These are phyloP conservation scores for Dione juno DNA, from an alignment of 2,888 invertebrate genomes.

Conservation along the genomic window DNA sequence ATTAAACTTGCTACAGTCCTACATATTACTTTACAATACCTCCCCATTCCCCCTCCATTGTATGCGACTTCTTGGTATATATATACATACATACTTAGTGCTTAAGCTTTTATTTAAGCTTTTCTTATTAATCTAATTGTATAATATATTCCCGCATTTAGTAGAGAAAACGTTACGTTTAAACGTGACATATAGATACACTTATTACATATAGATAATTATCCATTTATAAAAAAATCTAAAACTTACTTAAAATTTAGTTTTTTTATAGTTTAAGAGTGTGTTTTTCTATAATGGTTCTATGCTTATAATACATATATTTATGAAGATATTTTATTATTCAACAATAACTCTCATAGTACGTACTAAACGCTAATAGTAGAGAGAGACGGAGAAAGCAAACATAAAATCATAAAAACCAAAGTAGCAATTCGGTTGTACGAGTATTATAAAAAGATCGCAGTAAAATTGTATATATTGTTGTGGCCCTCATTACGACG, in stretches of 20 bases:
- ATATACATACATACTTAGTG: slow-evolving; percentile 3
- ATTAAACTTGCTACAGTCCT: slow-evolving; percentile 55
- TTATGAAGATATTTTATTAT: too few species aligned
- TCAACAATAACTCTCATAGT: not conserved
- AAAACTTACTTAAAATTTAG: not conserved
- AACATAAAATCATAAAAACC: slow-evolving; percentile 19
- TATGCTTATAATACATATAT: too few species aligned
- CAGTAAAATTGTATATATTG: slow-evolving; percentile 43
- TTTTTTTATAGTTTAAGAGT: not conserved
- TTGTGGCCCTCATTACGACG: slow-evolving; percentile 64
- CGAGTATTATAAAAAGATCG: slow-evolving; percentile 33
- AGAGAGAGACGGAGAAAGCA: not conserved
- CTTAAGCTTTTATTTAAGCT: slow-evolving; percentile 1
- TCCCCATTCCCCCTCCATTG: not conserved
- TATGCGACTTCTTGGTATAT: slow-evolving; percentile 6
- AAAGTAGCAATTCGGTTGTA: slow-evolving; percentile 26
- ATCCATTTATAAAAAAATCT: too few species aligned
- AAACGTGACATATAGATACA: too few species aligned
- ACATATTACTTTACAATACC: slow-evolving; percentile 47
- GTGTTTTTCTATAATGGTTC: not conserved
- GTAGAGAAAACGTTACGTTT: too few species aligned
- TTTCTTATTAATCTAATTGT: not conserved
- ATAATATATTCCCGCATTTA: too few species aligned
- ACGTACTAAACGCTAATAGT: not conserved
- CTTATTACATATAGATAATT: not conserved